phyloP scores from a whole-genome alignment of 2,797 vertebrate species.

The Enteromius thamalakanensis region DNA sequence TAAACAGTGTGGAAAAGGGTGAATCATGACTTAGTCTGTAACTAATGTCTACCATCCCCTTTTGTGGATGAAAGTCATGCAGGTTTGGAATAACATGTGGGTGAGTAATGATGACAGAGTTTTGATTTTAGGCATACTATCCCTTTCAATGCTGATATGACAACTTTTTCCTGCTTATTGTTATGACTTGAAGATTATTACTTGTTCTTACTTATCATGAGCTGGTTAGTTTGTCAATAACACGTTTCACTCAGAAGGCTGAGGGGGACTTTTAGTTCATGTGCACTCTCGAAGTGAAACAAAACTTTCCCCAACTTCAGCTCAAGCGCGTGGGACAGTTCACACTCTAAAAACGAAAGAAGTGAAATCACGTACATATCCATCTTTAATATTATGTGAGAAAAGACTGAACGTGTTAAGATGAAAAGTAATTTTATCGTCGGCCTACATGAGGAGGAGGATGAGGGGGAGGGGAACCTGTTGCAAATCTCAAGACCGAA shows the following conservation, averaged over 20 bases:
- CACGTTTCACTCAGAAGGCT: neutral
- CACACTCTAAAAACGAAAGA: neutral
- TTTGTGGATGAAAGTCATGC: neutral
- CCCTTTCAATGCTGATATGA: neutral
- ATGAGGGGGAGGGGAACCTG: slow-evolving; percentile 78
- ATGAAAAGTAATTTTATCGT: slow-evolving; percentile 64
- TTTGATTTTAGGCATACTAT: neutral
- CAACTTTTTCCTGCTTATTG: neutral
- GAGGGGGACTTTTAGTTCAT: slow-evolving; percentile 1
- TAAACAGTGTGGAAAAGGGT: neutral
- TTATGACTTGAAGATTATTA: neutral
- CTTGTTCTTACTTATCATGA: neutral
- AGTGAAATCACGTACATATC: slow-evolving; percentile 44
- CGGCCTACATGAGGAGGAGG: slow-evolving; percentile 63
- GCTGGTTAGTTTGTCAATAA: slow-evolving; percentile 30
- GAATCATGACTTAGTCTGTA: slow-evolving; percentile 11
- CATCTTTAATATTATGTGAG: neutral
- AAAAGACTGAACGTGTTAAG: slow-evolving; percentile 20
- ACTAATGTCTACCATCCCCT: neutral
- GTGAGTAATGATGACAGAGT: slow-evolving; percentile 4
- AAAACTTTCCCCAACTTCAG: slow-evolving; percentile 43
- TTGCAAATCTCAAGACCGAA: slow-evolving; percentile 86
- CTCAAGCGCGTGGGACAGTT: neutral
- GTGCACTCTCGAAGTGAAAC: slow-evolving; percentile 10
- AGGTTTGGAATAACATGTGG: neutral